phyloP scores from a whole-genome alignment of 2,888 invertebrate species.

The Drosophila affinis region DNA sequence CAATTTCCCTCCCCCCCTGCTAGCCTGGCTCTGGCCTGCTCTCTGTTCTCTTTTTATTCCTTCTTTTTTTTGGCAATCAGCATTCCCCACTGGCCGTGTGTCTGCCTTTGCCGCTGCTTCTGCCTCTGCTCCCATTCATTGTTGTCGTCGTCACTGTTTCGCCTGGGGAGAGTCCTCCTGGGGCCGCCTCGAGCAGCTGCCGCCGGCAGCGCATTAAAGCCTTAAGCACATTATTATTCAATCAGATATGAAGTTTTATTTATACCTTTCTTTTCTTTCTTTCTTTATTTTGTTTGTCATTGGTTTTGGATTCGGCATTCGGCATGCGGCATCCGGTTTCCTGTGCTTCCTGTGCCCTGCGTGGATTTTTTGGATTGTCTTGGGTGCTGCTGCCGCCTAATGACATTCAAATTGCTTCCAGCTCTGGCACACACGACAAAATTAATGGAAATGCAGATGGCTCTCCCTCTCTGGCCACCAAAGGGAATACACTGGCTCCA shows the following conservation, averaged over 20 bases:
- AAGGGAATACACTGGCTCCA: slow-evolving; percentile 5
- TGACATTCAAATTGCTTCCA: slow-evolving; percentile 63
- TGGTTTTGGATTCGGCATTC: slow-evolving; percentile 16
- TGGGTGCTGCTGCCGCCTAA: slow-evolving; percentile 36
- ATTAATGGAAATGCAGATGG: slow-evolving; percentile 44
- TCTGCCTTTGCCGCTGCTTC: slow-evolving; percentile 12
- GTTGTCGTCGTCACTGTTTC: slow-evolving; percentile 11
- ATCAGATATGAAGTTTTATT: slow-evolving; percentile 76
- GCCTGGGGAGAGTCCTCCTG: slow-evolving; percentile 18
- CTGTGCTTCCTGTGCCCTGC: slow-evolving; percentile 23
- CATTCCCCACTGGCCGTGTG: slow-evolving; percentile 60
- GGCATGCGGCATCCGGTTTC: neutral
- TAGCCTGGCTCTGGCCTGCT: neutral
- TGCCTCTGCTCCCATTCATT: slow-evolving; percentile 45
- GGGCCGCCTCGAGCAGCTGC: slow-evolving; percentile 49
- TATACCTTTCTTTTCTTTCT: slow-evolving; percentile 21
- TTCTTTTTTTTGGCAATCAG: slow-evolving; percentile 77
- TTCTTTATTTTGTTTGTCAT: neutral
- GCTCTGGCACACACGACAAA: slow-evolving; percentile 22
- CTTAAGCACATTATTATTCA: slow-evolving; percentile 80
- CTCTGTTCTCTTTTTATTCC: slow-evolving; percentile 1
- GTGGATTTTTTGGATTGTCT: slow-evolving; percentile 19
- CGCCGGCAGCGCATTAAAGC: slow-evolving; percentile 73
- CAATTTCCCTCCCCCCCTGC: no score
- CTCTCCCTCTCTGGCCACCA: neutral